Evolutionary conservation across 2,797 vertebrate genomes (phyloP).

Genomic region (Mus spretus): DNA sequence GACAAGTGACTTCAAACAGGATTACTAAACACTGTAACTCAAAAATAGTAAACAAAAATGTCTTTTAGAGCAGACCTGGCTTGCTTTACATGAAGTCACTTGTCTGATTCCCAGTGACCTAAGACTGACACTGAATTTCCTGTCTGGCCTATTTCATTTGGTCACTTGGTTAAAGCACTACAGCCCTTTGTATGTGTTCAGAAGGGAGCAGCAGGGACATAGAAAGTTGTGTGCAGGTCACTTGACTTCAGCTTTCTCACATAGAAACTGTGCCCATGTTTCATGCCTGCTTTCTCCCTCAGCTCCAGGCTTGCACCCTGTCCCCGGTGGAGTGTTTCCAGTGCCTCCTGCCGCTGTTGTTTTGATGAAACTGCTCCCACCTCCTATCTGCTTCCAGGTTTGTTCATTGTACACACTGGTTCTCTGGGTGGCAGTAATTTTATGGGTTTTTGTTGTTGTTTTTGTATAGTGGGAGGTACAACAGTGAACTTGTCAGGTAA

Average conservation of each 20-base stretch:
- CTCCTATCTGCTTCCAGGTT: conserved; percentile 97
- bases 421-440: not conserved
- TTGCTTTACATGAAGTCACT: conserved; percentile 16
- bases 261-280: not conserved
- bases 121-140: not conserved
- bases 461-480: not conserved
- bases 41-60: conserved; percentile 51
- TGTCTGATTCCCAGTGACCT: not conserved
- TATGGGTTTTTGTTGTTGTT: not conserved
- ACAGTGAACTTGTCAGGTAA: conserved; percentile 15
- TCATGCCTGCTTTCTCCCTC: conserved; percentile 59
- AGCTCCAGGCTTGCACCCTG: conserved; percentile 98
- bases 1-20: conserved; percentile 46
- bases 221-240: not conserved
- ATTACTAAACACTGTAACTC: conserved; percentile 44
- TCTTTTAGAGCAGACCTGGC: not conserved
- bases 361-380: conserved; percentile 98
- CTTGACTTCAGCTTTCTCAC: not conserved
- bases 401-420: conserved; percentile 75
- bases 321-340: conserved; percentile 98
- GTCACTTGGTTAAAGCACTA: not conserved
- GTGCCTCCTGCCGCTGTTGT: conserved; percentile 97
- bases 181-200: conserved; percentile 4
- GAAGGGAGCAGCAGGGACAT: not conserved
- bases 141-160: conserved; percentile 2